Percentiles rank a stretch among this genome's conserved stretches.
phyloP scores from a whole-genome alignment of 2,113 vertebrate genomes.

The Hippotragus niger region DNA sequence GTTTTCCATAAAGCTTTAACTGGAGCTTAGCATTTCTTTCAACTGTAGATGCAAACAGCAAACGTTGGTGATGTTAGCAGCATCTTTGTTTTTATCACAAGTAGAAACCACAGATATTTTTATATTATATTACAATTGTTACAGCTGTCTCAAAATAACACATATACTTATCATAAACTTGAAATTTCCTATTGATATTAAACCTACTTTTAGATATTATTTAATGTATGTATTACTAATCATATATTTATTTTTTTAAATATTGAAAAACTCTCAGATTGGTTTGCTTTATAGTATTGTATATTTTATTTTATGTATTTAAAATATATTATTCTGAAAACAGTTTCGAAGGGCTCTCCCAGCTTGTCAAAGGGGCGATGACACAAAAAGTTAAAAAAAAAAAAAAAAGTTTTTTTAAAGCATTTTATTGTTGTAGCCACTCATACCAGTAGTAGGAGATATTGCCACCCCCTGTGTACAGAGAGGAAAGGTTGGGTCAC shows the following conservation, averaged over 20 bases:
- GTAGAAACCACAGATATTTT: background rate
- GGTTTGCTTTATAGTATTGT: background rate
- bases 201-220: background rate
- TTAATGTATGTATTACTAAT: background rate
- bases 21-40: constrained; percentile 10
- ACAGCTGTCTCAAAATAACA: background rate
- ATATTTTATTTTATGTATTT: background rate
- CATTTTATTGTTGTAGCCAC: background rate
- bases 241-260: background rate
- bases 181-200: background rate
- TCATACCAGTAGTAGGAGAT: background rate
- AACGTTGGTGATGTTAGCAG: background rate
- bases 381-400: background rate
- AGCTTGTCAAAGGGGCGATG: background rate
- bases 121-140: background rate
- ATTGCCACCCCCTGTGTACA: background rate
- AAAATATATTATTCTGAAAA: background rate
- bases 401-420: too few relatives aligned
- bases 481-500: background rate
- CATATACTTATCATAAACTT: background rate
- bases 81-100: background rate
- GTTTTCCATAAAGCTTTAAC: background rate
- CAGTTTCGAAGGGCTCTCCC: background rate
- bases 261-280: background rate
- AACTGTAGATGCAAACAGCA: background rate